Base-by-base conservation (phyloP, 2,113 vertebrate genomes). In the Tragulus kanchil region DNA sequence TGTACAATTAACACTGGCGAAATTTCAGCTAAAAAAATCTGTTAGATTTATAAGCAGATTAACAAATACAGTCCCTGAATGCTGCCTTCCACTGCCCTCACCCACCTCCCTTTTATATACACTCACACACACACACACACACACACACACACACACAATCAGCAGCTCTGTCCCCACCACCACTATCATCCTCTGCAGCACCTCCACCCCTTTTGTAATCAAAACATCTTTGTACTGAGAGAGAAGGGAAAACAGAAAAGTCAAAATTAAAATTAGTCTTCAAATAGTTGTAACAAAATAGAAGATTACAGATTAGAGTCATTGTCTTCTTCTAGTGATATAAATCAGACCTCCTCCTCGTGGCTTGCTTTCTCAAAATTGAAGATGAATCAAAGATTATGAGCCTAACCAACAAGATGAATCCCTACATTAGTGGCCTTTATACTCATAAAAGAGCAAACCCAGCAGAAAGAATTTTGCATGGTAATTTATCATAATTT, bases 11-110 rank as follows among this genome's bases (percentile, higher is more conserved):
- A 98, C 95, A 56, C 62, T 98, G 98, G 96, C 97, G 92, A 98
- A 98, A 98, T 97, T 98, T 98, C 95, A 97, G 97, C 94, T 97
- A 90, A 92, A 98, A 98, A 98, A 98, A 98, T 98, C 98, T 98
- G 97, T 97, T 98, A 96, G 90, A 54, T 61, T 97, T 98, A 71
- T 98, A 98, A 98, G 96, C 96, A 97, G 96, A 98, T 98, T 97
- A 98, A 97, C 94, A 95, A 97, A 91, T 77, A 95, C 89, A 97
- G 90, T 82, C 83, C 78, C 17, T 98, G 67, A 94, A 87, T 90
- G 92, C 94, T 90, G 88, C 96, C 91, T 97, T 78, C 52, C 61
- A 85, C 94, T 59, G n/a, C 56, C 11, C 8, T 59, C n/a, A 50
- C 9, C 50, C n/a, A 56, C 2, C 4, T 12, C 45, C 16, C 91